A percentile compares a stretch with the other conserved stretches of the same genome.
phyloP scores from a whole-genome alignment of 2,888 invertebrate genomes.

The Ophion obscuratus region DNA sequence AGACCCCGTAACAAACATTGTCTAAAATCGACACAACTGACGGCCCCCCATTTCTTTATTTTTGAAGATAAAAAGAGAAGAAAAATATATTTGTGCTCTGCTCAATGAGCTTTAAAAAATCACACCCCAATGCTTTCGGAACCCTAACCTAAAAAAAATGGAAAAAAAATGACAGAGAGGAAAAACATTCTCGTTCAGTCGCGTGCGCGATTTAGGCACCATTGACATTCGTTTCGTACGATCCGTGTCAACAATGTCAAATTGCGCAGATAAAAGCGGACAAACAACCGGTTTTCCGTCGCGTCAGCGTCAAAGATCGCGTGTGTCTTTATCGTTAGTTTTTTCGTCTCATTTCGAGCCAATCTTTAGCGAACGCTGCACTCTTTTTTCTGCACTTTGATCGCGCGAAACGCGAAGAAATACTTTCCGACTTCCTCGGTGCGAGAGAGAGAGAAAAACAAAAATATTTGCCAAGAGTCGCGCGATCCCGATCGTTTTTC shows the following conservation, averaged over 20 bases:
- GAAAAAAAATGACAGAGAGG: background rate
- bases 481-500: constrained; percentile 24
- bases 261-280: background rate
- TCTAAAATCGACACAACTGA: too few species aligned
- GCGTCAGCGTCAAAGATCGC: background rate
- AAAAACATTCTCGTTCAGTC: background rate
- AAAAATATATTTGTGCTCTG: too few species aligned
- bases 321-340: background rate
- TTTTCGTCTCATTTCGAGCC: constrained; percentile 1
- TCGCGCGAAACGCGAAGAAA: constrained; percentile 2
- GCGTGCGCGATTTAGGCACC: too few species aligned
- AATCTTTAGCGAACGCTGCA: constrained; percentile 29
- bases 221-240: too few species aligned
- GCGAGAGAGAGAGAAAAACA: constrained; percentile 26
- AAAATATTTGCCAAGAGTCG: constrained; percentile 7
- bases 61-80: too few species aligned
- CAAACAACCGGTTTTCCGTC: constrained; percentile 9
- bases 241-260: background rate
- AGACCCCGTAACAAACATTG: too few species aligned
- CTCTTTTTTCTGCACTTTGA: constrained; percentile 14
- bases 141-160: background rate
- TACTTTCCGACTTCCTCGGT: constrained; percentile 24
- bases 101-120: too few species aligned
- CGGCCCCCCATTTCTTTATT: too few species aligned
- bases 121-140: too few species aligned